Conservation (phyloP, 92 coral and sea anemone genomes). For the Palythoa caribaeorum region DNA sequence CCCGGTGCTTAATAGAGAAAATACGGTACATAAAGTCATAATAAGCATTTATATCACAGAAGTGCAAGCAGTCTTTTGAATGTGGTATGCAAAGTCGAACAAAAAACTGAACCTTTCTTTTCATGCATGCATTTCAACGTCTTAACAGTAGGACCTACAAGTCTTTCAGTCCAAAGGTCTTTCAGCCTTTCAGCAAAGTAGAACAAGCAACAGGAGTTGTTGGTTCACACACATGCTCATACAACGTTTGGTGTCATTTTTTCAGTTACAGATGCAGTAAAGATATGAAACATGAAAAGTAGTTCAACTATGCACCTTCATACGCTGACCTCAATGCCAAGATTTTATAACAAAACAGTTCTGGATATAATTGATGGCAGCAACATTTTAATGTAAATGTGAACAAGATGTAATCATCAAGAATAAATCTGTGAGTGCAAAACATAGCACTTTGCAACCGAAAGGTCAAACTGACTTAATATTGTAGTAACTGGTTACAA, state of each 20-base stretch:
- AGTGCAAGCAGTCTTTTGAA: background rate
- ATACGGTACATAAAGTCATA: background rate
- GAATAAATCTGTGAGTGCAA: background rate
- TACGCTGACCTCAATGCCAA: background rate
- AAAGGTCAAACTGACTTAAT: no score
- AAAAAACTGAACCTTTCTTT: background rate
- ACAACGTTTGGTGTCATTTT: background rate
- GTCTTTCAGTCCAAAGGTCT: background rate
- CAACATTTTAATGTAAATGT: background rate
- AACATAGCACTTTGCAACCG: no score
- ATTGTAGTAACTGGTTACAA: no score
- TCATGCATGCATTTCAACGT: background rate
- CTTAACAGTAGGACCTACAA: background rate
- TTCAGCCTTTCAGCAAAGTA: background rate
- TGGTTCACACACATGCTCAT: background rate
- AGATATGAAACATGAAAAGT: background rate
- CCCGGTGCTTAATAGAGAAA: background rate
- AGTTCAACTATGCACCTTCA: background rate
- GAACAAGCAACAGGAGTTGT: background rate
- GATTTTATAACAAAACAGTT: background rate
- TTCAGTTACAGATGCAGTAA: constrained; percentile 3
- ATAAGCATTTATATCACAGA: background rate
- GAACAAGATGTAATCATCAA: background rate
- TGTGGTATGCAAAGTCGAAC: background rate
- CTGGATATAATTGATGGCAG: background rate